Conservation (phyloP, 2,888 invertebrate genomes). For the Altica lythri region DNA sequence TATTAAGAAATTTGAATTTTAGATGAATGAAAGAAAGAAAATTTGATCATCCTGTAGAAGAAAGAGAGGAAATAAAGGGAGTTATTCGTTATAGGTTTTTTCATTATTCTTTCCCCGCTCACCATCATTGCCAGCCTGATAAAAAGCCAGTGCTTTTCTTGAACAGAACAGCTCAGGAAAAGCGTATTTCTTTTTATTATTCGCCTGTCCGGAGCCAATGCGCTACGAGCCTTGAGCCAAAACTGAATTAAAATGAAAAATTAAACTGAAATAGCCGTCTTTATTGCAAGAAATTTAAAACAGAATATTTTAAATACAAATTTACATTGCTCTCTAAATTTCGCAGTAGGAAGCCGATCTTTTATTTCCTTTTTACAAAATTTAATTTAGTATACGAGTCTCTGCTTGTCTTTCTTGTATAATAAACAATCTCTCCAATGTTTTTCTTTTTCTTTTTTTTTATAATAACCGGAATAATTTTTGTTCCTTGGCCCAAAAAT, state of each 20-base stretch:
- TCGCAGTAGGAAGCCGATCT: slow-evolving; percentile 24
- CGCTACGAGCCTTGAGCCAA: slow-evolving; percentile 37
- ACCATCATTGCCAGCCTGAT: slow-evolving; percentile 29
- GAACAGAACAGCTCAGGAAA: slow-evolving; percentile 35
- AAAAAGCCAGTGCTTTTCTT: slow-evolving; percentile 42
- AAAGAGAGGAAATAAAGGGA: slow-evolving; percentile 24
- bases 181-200: slow-evolving; percentile 35
- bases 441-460: too few relatives aligned
- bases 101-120: slow-evolving; percentile 38
- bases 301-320: slow-evolving; percentile 50
- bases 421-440: too few relatives aligned
- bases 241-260: slow-evolving; percentile 54
- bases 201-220: slow-evolving; percentile 29
- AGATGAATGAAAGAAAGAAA: too few relatives aligned
- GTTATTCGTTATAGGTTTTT: slow-evolving; percentile 37
- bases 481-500: too few relatives aligned
- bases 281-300: slow-evolving; percentile 53
- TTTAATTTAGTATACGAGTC: slow-evolving; percentile 34
- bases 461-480: too few relatives aligned
- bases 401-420: too few relatives aligned
- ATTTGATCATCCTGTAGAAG: too few relatives aligned
- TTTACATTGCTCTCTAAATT: slow-evolving; percentile 42
- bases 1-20: slow-evolving; percentile 36
- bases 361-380: slow-evolving; percentile 33
- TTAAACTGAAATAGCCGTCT: slow-evolving; percentile 53